Conservation (phyloP, 2,113 vertebrate genomes). For the Chascanopsetta lugubris region DNA sequence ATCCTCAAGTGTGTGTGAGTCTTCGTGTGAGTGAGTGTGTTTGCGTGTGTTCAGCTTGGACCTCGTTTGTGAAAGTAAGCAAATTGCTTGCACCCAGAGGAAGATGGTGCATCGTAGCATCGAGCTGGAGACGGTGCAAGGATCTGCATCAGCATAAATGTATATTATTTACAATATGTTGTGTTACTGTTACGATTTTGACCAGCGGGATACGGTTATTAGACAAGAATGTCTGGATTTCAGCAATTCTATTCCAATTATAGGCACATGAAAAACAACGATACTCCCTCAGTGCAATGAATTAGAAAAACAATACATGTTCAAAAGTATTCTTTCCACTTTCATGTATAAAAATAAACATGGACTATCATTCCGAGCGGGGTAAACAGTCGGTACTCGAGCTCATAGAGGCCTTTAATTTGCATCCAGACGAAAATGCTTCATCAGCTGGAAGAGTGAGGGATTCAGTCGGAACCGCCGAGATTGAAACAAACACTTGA, state of each 20-base stretch:
- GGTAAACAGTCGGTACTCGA: constrained; percentile 32
- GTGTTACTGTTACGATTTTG: too few relatives aligned
- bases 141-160: too few relatives aligned
- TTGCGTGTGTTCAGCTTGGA: constrained; percentile 16
- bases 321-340: constrained; percentile 23
- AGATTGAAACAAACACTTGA: constrained; percentile 49
- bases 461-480: constrained; percentile 46
- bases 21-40: constrained; percentile 3
- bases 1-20: too few relatives aligned
- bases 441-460: constrained; percentile 34
- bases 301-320: background rate
- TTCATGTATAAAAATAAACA: constrained; percentile 45
- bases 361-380: background rate
- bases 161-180: too few relatives aligned
- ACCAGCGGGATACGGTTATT: too few relatives aligned
- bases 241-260: too few relatives aligned
- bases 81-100: too few relatives aligned
- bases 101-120: too few relatives aligned
- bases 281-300: background rate
- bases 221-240: too few relatives aligned
- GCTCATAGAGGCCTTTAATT: constrained; percentile 32
- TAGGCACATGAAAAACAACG: background rate
- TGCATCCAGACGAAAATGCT: constrained; percentile 37
- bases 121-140: too few relatives aligned
- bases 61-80: too few relatives aligned